Evolutionary conservation across 2,888 invertebrate species (phyloP), one percentile per base, ranked within the genome.

Genomic region (Sialis fuliginosa): DNA sequence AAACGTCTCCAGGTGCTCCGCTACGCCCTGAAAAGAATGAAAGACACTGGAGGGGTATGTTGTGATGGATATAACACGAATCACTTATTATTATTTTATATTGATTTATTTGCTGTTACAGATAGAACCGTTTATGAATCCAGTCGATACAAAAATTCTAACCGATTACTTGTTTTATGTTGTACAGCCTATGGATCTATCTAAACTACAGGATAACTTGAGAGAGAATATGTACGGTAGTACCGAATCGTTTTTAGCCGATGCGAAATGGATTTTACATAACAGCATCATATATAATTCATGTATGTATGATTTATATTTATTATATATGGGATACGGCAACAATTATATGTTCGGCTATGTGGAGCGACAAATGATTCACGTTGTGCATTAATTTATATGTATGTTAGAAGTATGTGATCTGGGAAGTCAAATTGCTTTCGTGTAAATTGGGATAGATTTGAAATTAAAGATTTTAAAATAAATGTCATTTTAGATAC

Each of bases 211-310:
- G 58, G 69, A 76, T 48, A 88, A 90, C 62, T 83, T 93, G 44
- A 70, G 72, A 46, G 72, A 75, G 44, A 81, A 81, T 45, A 59
- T 74, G 30, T 95, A 91, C 64, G 85, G 85, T 9, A 88, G 85
- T 60, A 85, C 90, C 0, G 89, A 90, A 57, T 87, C 88, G 3
- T 92, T 95, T 64, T 69, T 87, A 48, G 81, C 86, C 1, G 95
- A 95, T 63, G 79, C 82, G 6, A 89, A 89, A 62, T 95, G 93
- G 93, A 85, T 96, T 58, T 71, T 88, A 45, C 95, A 95, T 63
- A 93, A 95, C 65, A 87, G 89, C 58, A 81, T 87, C 49, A 81
- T 92, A 51, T 92, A 85, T 61, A 91, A 90, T 68, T 82, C 88
- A 58, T 74, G 91, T 87, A 72, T 74, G 79, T 71, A 44, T 31